Evolutionary conservation across 2,888 invertebrate genomes (phyloP).

Genomic region (Cerceris ruficornis): DNA sequence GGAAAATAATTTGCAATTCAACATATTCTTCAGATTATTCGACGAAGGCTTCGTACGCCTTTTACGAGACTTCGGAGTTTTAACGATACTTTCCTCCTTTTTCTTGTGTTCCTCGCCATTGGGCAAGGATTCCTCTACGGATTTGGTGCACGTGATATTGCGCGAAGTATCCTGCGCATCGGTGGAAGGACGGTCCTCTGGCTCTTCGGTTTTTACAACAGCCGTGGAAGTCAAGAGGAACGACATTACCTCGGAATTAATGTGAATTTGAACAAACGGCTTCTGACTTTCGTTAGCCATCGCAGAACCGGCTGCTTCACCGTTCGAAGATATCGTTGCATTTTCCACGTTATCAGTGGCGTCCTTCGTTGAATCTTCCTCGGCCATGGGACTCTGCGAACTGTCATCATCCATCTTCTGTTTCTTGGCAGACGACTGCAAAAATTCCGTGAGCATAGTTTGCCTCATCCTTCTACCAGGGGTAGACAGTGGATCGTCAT

Average conservation of each 20-base stretch:
- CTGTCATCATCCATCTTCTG: not conserved
- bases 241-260: constrained; percentile 38
- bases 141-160: too few relatives aligned
- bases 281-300: not conserved
- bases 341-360: not conserved
- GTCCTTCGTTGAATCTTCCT: not conserved
- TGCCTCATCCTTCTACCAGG: constrained; percentile 45
- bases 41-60: too few relatives aligned
- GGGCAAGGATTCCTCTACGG: too few relatives aligned
- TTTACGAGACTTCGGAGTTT: too few relatives aligned
- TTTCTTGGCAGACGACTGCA: not conserved
- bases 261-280: constrained; percentile 55
- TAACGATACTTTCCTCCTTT: too few relatives aligned
- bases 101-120: too few relatives aligned
- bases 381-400: not conserved
- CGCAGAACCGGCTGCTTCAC: too few relatives aligned
- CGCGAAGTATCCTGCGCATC: not conserved
- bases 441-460: constrained; percentile 47
- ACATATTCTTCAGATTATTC: too few relatives aligned
- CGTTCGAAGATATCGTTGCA: too few relatives aligned
- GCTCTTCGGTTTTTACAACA: not conserved
- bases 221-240: constrained; percentile 9
- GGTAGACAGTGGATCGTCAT: not conserved
- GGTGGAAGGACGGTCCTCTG: not conserved
- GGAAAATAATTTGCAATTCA: too few relatives aligned